Conservation (phyloP, 23 tunicate species). For the Diplosoma virens region DNA sequence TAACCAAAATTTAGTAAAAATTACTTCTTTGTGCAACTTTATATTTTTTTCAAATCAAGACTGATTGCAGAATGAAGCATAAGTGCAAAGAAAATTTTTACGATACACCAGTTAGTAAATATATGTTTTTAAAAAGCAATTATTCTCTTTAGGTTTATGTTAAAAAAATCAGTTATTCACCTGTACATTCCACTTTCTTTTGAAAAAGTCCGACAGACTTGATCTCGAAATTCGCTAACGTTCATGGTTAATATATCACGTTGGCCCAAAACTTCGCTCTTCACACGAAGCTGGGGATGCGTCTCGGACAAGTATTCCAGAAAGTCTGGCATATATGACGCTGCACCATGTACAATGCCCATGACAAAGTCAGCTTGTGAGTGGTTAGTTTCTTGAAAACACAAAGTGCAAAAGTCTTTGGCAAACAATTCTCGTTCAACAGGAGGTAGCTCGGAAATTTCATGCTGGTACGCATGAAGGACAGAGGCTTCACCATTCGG, state of each 20-base stretch:
- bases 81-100: too few species aligned
- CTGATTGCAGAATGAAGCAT: too few species aligned
- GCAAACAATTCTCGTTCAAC: constrained; percentile 65
- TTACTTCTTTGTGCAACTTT: too few species aligned
- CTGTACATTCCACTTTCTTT: constrained; percentile 88
- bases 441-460: constrained; percentile 48
- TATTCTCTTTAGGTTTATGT: too few species aligned
- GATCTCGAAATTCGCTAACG: constrained; percentile 59
- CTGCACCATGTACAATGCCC: constrained; percentile 90
- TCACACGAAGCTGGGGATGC: constrained; percentile 73
- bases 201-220: constrained; percentile 69
- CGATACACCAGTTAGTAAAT: too few species aligned
- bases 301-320: constrained; percentile 82
- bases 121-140: too few species aligned
- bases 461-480: constrained; percentile 84
- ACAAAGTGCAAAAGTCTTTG: constrained; percentile 69
- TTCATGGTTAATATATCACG: constrained; percentile 66
- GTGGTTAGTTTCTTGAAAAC: constrained; percentile 53
- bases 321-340: constrained; percentile 66
- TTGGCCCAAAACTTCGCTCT: constrained; percentile 82
- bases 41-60: too few species aligned
- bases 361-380: constrained; percentile 74
- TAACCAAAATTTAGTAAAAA: too few species aligned
- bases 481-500: constrained; percentile 91
- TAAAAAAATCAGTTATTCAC: constrained; percentile 22